Evolutionary conservation across 2,797 vertebrate species (phyloP), one percentile per base, ranked within the genome.

Genomic region (Acanthurus lineatus): DNA sequence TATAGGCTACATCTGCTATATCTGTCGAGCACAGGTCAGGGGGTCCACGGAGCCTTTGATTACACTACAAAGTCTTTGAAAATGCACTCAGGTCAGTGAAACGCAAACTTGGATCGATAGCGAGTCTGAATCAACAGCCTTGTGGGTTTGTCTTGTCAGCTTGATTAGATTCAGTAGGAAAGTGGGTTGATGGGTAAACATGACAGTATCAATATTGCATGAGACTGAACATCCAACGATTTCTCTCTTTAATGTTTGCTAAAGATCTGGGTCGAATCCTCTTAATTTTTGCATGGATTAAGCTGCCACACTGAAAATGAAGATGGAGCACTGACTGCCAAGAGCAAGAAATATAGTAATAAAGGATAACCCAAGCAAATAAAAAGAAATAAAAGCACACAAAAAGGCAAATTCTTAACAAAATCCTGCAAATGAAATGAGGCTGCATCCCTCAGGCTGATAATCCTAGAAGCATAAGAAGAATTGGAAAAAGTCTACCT

Each of bases 131-230:
- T 80, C 51, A 71, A 79, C 65, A 85, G 79, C 67, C 83, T 85
- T 82, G 67, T 70, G 77, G 72, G 77, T 81, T 78, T 73, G 63
- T 83, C 81, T 72, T 86, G 86, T 90, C 88, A 88, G 81, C 71
- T 81, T 85, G 88, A 93, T 91, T 86, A 86, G 73, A 91, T 88
- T 91, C 86, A 79, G 76, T 40, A 73, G 86, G 81, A 93, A 94
- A 93, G 82, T 89, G 77, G 86, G 82, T 90, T 94, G 89, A 91
- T 90, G 86, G 84, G 89, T 89, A 90, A 92, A 92, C 88, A 90
- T 85, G 86, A 89, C 88, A 76, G 81, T 69, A 93, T 94, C 86
- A 94, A 94, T 94, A 93, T 89, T 94, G 83, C 68, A 95, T 92
- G 86, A 91, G 79, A 71, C 48, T 48, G 51, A 87, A 86, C 81